A percentile compares a stretch with the other conserved stretches of the same genome.
These are phyloP conservation scores for Rhinoraja longicauda DNA, from an alignment of 2,797 vertebrate species.

Conservation along the genomic window DNA sequence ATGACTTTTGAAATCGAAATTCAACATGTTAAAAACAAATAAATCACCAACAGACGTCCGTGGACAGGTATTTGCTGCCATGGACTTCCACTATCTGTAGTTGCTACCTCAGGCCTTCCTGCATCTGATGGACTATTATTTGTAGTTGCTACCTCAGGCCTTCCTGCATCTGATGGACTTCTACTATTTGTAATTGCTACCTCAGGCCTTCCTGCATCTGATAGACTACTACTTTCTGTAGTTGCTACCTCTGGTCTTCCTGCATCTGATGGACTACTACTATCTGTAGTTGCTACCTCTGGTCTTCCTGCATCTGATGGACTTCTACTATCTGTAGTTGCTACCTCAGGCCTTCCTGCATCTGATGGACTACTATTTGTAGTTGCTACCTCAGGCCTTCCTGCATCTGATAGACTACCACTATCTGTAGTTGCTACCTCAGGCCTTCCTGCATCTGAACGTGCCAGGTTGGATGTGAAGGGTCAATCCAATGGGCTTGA, in stretches of 20 bases:
- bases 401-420: not conserved
- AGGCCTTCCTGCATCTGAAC: not conserved
- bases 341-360: not conserved
- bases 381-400: not conserved
- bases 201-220: not conserved
- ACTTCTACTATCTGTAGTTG: too few relatives aligned
- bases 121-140: not conserved
- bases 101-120: not conserved
- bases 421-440: too few relatives aligned
- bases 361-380: too few relatives aligned
- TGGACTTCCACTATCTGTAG: too few relatives aligned
- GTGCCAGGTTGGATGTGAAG: too few relatives aligned
- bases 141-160: too few relatives aligned
- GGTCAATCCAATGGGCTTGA: too few relatives aligned
- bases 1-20: not conserved
- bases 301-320: not conserved
- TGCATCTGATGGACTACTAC: not conserved
- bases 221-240: too few relatives aligned
- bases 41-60: not conserved
- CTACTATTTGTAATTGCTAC: too few relatives aligned
- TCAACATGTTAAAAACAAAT: not conserved
- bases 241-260: not conserved
- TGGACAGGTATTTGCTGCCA: too few relatives aligned
- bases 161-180: not conserved
- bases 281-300: too few relatives aligned